Evolutionary conservation across 35 echinoderm and acorn worm species (phyloP), one percentile per base, ranked within the genome.

Genomic region (Eucidaris tribuloides): DNA sequence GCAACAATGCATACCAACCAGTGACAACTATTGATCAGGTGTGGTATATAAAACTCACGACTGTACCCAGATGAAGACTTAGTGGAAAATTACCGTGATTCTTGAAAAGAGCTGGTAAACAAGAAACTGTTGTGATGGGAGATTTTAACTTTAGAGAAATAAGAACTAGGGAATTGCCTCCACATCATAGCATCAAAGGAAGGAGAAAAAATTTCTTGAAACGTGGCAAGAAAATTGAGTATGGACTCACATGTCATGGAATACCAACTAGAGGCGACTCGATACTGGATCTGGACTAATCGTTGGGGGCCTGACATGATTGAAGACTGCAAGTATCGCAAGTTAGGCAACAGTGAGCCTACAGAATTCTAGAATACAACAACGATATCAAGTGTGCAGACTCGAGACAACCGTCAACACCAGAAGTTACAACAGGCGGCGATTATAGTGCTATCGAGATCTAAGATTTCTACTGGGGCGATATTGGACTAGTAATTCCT

Each of bases 131-230:
- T 52, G 48, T 52, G 48, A 52, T 52, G 48, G 48, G 48, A 52
- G 48, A 52, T 52, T 52, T 52, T 25, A 65, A 65, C 30, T 65
- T 65, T 29, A 65, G 62, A 65, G 62, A 65, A 65, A 29, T 65
- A 7, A 29, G 28, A n/a, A n/a, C n/a, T 29, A 13, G 62, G 62
- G 62, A 65, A 65, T 25, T 65, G 30, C 62, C 27, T 25, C 62
- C n/a, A n/a, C n/a, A n/a, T n/a, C n/a, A n/a, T n/a, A n/a, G n/a
- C 62, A 29, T 17, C 62, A 29, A 65, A 65, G 27, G 62, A 65
- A n/a, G 30, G 62, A 65, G 48, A n/a, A 52, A n/a, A 9, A 52
- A 52, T 52, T 52, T 52, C 48, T 52, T n/a, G 48, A 52, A 52
- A 52, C n/a, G 9, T 9, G 9, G 9, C 48, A 52, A 52, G 48